These are phyloP conservation scores for Pseudochirops cupreus DNA, from an alignment of 2,797 vertebrate genomes.

Conservation along the genomic window DNA sequence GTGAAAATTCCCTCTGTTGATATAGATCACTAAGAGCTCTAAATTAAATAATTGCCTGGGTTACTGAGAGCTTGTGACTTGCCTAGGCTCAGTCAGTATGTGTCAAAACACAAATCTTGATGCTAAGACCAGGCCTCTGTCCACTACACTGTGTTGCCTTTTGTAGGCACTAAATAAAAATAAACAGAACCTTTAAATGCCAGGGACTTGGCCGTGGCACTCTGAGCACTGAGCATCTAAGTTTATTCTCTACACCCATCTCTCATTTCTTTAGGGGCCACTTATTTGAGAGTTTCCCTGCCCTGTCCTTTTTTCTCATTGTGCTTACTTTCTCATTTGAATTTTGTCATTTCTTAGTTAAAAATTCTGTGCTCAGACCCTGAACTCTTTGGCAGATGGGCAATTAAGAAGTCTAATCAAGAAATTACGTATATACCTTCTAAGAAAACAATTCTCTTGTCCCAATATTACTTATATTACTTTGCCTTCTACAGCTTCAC, in stretches of 20 bases:
- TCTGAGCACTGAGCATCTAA: not conserved
- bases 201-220: not conserved
- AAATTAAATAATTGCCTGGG: not conserved
- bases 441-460: not conserved
- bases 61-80: not conserved
- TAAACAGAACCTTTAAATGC: not conserved
- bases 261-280: too few relatives aligned
- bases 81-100: not conserved
- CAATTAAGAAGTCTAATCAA: not conserved
- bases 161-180: not conserved
- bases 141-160: not conserved
- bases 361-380: not conserved
- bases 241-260: fast-evolving
- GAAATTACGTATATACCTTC: not conserved
- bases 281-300: fast-evolving
- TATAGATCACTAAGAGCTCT: not conserved
- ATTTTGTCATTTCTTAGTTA: not conserved
- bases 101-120: not conserved
- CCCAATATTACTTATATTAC: not conserved
- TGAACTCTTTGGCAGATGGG: not conserved
- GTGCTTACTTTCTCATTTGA: not conserved
- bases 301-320: not conserved
- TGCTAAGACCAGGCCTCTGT: not conserved
- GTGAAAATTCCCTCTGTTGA: not conserved
- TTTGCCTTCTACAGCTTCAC: not conserved